These are phyloP conservation scores for Pseudopipra pipra DNA, from an alignment of 2,113 vertebrate species.

Conservation along the genomic window DNA sequence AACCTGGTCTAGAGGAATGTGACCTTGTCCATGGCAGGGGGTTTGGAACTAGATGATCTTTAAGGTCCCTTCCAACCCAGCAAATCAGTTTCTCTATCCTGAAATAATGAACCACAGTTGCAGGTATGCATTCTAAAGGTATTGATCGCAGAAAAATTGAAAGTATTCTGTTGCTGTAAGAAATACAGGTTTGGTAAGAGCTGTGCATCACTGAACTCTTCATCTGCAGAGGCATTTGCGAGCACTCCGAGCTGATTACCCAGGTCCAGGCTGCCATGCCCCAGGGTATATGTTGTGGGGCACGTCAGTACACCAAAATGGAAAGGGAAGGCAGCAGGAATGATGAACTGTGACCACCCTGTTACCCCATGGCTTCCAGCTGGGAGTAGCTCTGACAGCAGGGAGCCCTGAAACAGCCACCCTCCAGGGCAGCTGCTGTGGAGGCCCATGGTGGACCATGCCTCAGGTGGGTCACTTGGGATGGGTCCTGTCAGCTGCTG, in stretches of 20 bases:
- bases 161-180: background rate
- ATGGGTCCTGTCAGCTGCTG: rapidly evolving
- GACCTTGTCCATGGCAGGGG: background rate
- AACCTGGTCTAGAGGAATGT: background rate
- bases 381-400: background rate
- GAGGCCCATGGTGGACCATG: background rate
- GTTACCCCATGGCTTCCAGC: background rate
- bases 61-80: background rate
- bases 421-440: background rate
- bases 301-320: rapidly evolving
- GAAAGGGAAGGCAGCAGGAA: background rate
- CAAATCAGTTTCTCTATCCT: background rate
- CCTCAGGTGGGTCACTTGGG: background rate
- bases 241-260: background rate
- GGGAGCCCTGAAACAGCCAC: background rate
- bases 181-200: background rate
- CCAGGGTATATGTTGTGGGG: rapidly evolving
- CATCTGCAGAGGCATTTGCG: background rate
- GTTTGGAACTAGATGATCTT: background rate
- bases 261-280: rapidly evolving
- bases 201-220: background rate
- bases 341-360: rapidly evolving
- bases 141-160: background rate
- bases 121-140: background rate
- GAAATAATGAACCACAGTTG: background rate